phyloP scores from a whole-genome alignment of 2,797 vertebrate genomes.

The Myotis planiceps region DNA sequence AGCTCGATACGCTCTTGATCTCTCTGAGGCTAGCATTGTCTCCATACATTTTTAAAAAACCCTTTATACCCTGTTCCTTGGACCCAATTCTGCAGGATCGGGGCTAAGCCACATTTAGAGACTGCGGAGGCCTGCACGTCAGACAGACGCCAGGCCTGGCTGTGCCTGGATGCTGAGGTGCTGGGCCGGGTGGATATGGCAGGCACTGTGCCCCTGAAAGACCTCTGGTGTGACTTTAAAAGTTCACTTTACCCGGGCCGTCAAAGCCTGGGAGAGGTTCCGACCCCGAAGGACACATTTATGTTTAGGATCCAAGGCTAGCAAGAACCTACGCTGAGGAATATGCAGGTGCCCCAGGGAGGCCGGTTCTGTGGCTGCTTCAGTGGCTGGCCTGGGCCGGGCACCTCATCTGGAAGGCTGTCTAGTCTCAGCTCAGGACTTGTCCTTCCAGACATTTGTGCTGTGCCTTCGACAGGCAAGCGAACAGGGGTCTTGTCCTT shows the following conservation, averaged over 20 bases:
- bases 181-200: not conserved
- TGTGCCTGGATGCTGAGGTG: not conserved
- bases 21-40: not conserved
- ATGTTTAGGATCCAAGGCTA: not conserved
- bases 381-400: not conserved
- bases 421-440: not conserved
- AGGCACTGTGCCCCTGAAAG: not conserved
- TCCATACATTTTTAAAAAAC: not conserved
- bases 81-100: not conserved
- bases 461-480: not conserved
- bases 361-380: not conserved
- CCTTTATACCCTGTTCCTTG: not conserved
- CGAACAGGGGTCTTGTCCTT: not conserved
- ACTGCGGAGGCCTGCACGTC: not conserved
- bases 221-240: not conserved
- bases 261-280: not conserved
- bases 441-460: not conserved
- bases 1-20: no score
- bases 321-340: not conserved
- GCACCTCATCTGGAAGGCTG: not conserved
- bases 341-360: not conserved
- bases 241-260: not conserved
- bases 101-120: not conserved
- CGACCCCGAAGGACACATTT: not conserved
- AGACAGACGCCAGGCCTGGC: not conserved